Evolutionary conservation across 2,113 vertebrate species (phyloP).

Genomic region (Merops nubicus): DNA sequence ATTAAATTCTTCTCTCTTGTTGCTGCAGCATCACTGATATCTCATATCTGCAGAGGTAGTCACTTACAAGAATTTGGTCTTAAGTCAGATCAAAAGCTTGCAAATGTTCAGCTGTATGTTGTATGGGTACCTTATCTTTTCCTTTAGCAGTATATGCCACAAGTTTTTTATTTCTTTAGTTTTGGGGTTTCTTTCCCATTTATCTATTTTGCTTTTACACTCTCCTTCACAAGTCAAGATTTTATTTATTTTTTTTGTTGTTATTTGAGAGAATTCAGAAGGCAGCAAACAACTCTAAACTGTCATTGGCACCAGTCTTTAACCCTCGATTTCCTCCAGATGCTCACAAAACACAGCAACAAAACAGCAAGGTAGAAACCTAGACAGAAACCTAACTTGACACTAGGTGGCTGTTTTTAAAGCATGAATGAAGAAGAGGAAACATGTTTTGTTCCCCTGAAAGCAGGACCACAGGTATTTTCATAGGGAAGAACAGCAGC

Average conservation of each 20-base stretch:
- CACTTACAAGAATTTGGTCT: background rate
- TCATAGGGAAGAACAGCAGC: background rate
- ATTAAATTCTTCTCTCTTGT: background rate
- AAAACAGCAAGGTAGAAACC: background rate
- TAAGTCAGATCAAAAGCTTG: background rate
- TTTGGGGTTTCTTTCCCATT: background rate
- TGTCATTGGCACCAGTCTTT: background rate
- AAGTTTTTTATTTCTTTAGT: background rate
- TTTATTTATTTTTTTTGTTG: background rate
- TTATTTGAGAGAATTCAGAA: background rate
- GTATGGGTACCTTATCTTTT: background rate
- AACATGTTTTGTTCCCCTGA: background rate
- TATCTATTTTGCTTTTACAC: background rate
- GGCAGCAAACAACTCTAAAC: background rate
- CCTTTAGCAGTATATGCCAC: background rate
- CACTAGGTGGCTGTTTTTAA: background rate
- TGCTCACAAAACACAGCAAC: background rate
- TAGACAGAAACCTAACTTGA: background rate
- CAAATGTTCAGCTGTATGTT: background rate
- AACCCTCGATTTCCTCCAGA: background rate
- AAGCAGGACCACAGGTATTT: slow-evolving; percentile 17
- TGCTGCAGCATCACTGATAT: background rate
- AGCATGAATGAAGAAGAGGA: background rate
- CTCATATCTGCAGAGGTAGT: background rate
- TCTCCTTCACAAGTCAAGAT: background rate